Percentiles rank a stretch among this genome's conserved stretches.
Evolutionary conservation across 2,888 invertebrate genomes (phyloP).

Genomic region (Rhodophaea formosa): DNA sequence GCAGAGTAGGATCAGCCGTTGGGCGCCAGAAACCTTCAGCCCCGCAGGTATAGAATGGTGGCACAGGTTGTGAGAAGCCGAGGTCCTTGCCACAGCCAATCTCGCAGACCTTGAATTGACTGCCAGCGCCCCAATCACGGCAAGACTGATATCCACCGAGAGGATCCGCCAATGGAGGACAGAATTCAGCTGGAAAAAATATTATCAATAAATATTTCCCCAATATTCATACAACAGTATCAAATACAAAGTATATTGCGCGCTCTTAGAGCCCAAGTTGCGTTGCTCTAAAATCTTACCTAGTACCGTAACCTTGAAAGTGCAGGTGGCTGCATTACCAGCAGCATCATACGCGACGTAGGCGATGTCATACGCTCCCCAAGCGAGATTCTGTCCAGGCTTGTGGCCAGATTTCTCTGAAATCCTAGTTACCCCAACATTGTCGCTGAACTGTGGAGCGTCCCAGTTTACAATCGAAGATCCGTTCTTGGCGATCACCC

Average conservation of each 20-base stretch:
- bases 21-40: constrained; percentile 99
- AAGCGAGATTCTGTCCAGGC: constrained; percentile 92
- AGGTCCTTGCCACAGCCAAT: constrained; percentile 92
- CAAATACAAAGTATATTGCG: no score
- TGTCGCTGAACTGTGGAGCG: constrained; percentile 94
- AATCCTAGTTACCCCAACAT: constrained; percentile 89
- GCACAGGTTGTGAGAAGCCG: constrained; percentile 95
- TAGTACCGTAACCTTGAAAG: constrained; percentile 94
- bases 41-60: constrained; percentile 98
- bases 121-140: constrained; percentile 97
- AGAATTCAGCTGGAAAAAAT: constrained; percentile 89
- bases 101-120: constrained; percentile 97
- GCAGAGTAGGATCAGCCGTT: constrained; percentile 88
- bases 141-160: constrained; percentile 95
- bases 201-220: neutral
- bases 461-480: constrained; percentile 95
- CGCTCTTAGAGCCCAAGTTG: no score
- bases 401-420: constrained; percentile 92
- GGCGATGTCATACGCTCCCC: constrained; percentile 95
- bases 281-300: constrained; percentile 79
- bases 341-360: constrained; percentile 96
- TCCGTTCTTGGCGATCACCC: constrained; percentile 96
- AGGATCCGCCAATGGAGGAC: constrained; percentile 93
- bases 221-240: no score
- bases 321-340: constrained; percentile 94